Percentiles rank a stretch among this genome's conserved stretches.
phyloP scores from a whole-genome alignment of 2,888 invertebrate species.

The Hirudinaria manillensis region DNA sequence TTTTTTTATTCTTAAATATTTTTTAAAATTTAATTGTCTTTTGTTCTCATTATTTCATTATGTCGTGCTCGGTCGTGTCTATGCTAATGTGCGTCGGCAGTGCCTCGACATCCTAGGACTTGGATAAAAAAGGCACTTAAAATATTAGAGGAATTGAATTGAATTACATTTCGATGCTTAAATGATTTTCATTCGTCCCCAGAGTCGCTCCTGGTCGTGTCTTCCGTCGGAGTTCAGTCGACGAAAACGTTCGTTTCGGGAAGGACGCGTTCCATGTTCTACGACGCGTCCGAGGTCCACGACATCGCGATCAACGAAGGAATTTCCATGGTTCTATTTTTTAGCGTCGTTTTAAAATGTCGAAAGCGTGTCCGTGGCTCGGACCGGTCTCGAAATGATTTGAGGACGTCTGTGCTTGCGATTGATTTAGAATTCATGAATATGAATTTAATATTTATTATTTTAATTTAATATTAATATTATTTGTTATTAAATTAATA shows the following conservation, averaged over 20 bases:
- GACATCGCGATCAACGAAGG: slow-evolving; percentile 39
- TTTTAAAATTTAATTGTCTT: no score
- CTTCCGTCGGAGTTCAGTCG: slow-evolving; percentile 37
- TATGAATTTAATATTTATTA: background rate
- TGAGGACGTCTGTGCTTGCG: background rate
- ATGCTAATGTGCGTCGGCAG: no score
- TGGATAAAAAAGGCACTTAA: no score
- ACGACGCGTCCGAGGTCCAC: slow-evolving; percentile 32
- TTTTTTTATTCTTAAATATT: no score
- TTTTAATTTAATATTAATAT: background rate
- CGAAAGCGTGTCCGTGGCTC: background rate
- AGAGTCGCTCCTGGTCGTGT: slow-evolving; percentile 38
- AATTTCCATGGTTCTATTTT: slow-evolving; percentile 36
- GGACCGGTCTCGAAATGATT: no score
- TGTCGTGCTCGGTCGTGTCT: no score
- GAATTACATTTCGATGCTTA: no score
- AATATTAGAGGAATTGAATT: no score
- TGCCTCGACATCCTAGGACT: no score
- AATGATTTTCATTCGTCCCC: background rate
- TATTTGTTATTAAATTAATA: no score
- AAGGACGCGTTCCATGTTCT: slow-evolving; percentile 33
- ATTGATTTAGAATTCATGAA: background rate
- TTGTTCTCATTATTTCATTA: no score
- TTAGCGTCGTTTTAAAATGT: background rate
- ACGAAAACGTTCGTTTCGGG: slow-evolving; percentile 38